phyloP scores from a whole-genome alignment of 2,888 invertebrate genomes.

The Mythimna vitellina region DNA sequence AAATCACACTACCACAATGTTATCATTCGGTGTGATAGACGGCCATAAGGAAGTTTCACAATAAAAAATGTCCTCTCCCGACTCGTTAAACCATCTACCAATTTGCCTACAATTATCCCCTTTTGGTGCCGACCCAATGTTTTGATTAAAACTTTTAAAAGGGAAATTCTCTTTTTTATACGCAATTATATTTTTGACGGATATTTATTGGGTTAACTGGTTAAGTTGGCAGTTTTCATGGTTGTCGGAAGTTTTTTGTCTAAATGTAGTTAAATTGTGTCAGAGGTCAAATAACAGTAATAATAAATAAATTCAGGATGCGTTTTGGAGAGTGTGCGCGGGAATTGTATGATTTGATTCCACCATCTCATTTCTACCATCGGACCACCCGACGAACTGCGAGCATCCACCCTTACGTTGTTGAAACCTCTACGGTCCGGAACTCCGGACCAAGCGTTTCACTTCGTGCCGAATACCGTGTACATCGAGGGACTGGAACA shows the following conservation, averaged over 20 bases:
- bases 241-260: conserved; percentile 25
- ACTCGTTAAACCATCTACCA: conserved; percentile 80
- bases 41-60: conserved; percentile 52
- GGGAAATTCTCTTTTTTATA: conserved; percentile 59
- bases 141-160: conserved; percentile 78
- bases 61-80: conserved; percentile 76
- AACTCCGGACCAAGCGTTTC: no score
- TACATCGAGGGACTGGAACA: no score
- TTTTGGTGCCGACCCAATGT: conserved; percentile 77
- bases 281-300: not conserved
- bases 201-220: conserved; percentile 61
- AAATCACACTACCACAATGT: conserved; percentile 7
- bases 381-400: no score
- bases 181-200: conserved; percentile 59
- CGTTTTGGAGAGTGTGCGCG: no score
- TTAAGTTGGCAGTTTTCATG: conserved; percentile 46
- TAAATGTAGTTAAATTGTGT: no score
- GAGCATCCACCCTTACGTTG: no score
- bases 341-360: no score
- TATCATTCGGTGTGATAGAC: conserved; percentile 70
- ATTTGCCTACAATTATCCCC: conserved; percentile 86
- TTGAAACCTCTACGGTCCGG: no score
- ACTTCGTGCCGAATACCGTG: no score
- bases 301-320: no score
- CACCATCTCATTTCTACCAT: no score